phyloP scores from a whole-genome alignment of 2,113 vertebrate species.

The Nymphicus hollandicus region DNA sequence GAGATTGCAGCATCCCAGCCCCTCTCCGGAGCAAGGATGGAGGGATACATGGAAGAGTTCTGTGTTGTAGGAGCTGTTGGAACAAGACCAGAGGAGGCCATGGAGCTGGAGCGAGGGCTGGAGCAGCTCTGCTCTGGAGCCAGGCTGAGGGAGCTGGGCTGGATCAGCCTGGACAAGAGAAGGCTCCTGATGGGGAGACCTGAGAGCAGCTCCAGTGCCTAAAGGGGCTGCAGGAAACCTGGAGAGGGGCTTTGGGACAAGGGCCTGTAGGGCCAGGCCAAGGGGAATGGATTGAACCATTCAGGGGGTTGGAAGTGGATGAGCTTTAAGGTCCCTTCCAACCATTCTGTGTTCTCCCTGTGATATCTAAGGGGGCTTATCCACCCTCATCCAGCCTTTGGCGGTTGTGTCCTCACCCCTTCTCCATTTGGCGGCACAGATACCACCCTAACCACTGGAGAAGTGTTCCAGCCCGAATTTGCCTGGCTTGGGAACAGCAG shows the following conservation, averaged over 20 bases:
- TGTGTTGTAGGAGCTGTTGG: not conserved
- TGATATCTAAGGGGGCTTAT: not conserved
- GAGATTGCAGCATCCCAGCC: not conserved
- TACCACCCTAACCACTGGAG: not conserved
- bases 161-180: not conserved
- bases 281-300: not conserved
- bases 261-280: too few species aligned
- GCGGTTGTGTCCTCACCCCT: rapidly evolving
- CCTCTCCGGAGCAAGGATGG: rapidly evolving
- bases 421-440: rapidly evolving
- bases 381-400: not conserved
- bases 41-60: not conserved
- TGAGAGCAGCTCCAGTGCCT: rapidly evolving
- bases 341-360: not conserved
- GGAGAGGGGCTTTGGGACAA: not conserved
- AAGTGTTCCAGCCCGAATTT: not conserved
- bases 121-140: not conserved
- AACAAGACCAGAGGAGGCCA: too few species aligned
- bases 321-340: not conserved
- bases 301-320: not conserved
- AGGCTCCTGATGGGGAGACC: not conserved
- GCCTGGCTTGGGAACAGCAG: not conserved
- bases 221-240: not conserved
- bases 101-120: rapidly evolving
- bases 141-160: not conserved